Evolutionary conservation across 2,797 vertebrate species (phyloP).

Genomic region (Pseudopleuronectes americanus): DNA sequence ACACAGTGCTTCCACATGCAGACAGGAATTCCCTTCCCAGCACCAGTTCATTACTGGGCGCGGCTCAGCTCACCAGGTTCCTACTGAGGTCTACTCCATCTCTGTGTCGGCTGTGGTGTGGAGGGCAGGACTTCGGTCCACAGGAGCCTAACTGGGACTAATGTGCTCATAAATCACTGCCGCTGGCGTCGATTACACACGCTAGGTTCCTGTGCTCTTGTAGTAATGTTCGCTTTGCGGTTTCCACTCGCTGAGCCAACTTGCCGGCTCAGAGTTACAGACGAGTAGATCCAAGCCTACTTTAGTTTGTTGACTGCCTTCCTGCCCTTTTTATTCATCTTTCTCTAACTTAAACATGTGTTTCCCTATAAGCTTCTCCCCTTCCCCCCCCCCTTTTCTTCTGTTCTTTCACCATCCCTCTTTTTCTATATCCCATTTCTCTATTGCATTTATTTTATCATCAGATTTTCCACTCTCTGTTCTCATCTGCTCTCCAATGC

Average conservation of each 20-base stretch:
- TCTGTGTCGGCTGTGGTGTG: conserved; percentile 48
- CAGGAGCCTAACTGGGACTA: conserved; percentile 64
- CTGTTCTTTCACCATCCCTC: not conserved
- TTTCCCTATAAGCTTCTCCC: not conserved
- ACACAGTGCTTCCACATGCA: conserved; percentile 26
- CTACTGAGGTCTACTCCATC: conserved; percentile 68
- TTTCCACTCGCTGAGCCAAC: conserved; percentile 48
- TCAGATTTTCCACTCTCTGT: not conserved
- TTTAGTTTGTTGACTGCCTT: conserved; percentile 23
- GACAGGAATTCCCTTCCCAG: conserved; percentile 31
- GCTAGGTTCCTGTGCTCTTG: conserved; percentile 53
- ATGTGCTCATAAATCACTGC: conserved; percentile 76
- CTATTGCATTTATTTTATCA: conserved; percentile 3
- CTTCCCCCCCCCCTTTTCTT: not conserved
- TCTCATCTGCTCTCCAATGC: not conserved
- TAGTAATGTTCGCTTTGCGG: conserved; percentile 55
- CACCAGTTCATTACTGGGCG: conserved; percentile 53
- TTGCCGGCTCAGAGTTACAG: conserved; percentile 36
- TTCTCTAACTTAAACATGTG: conserved; percentile 10
- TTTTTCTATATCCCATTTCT: not conserved
- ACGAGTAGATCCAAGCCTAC: conserved; percentile 34
- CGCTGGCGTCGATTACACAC: conserved; percentile 54
- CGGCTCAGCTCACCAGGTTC: conserved; percentile 37
- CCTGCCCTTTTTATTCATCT: conserved; percentile 2
- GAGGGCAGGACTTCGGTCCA: conserved; percentile 53